Evolutionary conservation across 2,888 invertebrate species (phyloP).

Genomic region (Epinotia brunnichana): DNA sequence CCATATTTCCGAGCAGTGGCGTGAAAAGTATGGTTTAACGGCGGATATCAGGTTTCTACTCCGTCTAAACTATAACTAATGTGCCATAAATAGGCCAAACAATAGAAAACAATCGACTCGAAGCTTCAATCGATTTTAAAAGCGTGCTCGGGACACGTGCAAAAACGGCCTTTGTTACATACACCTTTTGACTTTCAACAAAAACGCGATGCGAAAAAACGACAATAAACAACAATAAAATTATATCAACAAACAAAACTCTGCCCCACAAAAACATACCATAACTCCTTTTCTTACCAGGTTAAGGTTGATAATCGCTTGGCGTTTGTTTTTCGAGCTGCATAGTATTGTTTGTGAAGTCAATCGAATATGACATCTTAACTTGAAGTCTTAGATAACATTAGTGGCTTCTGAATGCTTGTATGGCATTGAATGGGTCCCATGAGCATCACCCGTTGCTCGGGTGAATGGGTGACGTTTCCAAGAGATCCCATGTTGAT

Average conservation of each 20-base stretch:
- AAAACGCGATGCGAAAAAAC: constrained; percentile 64
- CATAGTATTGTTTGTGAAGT: constrained; percentile 48
- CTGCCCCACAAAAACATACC: neutral
- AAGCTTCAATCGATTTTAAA: constrained; percentile 62
- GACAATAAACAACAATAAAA: constrained; percentile 66
- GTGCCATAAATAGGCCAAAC: constrained; percentile 34
- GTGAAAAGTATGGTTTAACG: constrained; percentile 15
- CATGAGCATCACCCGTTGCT: constrained; percentile 52
- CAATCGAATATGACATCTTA: constrained; percentile 66
- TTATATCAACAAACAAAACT: constrained; percentile 48
- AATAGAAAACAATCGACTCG: constrained; percentile 49
- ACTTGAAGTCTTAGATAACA: constrained; percentile 78
- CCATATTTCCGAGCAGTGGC: too few relatives aligned
- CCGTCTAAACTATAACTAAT: constrained; percentile 22
- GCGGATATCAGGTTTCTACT: constrained; percentile 9
- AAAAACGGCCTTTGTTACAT: constrained; percentile 65
- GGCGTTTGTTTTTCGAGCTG: constrained; percentile 5
- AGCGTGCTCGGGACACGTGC: constrained; percentile 74
- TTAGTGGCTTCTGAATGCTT: constrained; percentile 83
- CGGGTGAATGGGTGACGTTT: constrained; percentile 76
- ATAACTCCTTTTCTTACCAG: neutral
- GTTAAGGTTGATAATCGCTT: constrained; percentile 14
- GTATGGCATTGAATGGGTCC: constrained; percentile 64
- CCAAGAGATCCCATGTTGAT: constrained; percentile 80
- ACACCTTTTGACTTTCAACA: constrained; percentile 69